Percentiles rank a stretch among this genome's conserved stretches.
phyloP scores from a whole-genome alignment of 2,797 vertebrate genomes.

The Hemibagrus guttatus region DNA sequence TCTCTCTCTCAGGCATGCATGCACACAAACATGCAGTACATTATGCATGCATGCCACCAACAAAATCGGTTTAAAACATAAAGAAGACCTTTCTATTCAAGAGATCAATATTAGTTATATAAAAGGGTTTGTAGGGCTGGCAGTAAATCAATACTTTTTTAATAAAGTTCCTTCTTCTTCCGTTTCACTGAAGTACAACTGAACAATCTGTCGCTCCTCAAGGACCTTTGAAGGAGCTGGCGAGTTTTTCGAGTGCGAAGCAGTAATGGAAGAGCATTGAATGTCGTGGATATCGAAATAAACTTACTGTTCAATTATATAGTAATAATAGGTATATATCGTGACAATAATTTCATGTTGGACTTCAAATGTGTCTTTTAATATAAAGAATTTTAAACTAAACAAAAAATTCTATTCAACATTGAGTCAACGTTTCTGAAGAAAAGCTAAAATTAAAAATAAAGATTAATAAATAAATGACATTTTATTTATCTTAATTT shows the following conservation, averaged over 20 bases:
- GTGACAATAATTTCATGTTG: too few species aligned
- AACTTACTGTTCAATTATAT: neutral
- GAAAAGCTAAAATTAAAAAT: neutral
- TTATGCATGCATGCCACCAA: slow-evolving; percentile 60
- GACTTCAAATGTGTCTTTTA: neutral
- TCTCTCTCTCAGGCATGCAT: neutral
- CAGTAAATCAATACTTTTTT: slow-evolving; percentile 76
- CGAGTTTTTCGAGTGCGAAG: slow-evolving; percentile 28
- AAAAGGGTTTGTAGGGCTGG: slow-evolving; percentile 61
- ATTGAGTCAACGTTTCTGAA: neutral
- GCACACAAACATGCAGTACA: slow-evolving; percentile 36
- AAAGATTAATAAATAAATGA: neutral
- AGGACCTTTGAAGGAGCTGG: slow-evolving; percentile 59
- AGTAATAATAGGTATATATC: too few species aligned
- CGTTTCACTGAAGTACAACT: slow-evolving; percentile 55
- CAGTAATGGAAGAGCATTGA: neutral
- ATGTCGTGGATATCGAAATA: neutral
- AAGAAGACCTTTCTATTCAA: slow-evolving; percentile 68
- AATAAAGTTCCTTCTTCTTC: slow-evolving; percentile 66
- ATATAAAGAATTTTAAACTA: too few species aligned
- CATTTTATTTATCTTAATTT: neutral
- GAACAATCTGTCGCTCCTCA: slow-evolving; percentile 54
- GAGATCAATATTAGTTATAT: slow-evolving; percentile 74
- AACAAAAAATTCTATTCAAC: neutral
- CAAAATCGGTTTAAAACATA: slow-evolving; percentile 67